Evolutionary conservation across 2,113 vertebrate species (phyloP).

Genomic region (Pyrgilauda ruficollis): DNA sequence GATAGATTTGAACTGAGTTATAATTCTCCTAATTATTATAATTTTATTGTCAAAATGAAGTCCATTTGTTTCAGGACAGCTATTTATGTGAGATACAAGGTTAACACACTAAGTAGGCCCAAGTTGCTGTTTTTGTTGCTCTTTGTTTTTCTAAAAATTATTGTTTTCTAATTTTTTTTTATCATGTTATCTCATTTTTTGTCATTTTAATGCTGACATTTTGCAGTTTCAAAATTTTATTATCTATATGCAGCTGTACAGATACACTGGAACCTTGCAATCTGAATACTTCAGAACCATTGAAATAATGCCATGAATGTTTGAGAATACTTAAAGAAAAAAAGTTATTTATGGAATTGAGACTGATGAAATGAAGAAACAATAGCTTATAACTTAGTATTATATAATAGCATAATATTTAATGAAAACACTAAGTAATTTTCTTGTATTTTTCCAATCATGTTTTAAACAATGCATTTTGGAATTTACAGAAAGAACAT

Average conservation of each 20-base stretch:
- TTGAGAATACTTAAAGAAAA: not conserved
- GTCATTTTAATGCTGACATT: not conserved
- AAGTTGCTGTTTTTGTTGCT: accelerated
- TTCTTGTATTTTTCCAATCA: not conserved
- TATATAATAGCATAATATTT: not conserved
- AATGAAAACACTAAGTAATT: not conserved
- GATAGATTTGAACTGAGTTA: not conserved
- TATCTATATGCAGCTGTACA: not conserved
- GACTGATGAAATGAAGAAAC: not conserved
- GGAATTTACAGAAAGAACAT: not conserved
- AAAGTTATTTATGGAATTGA: not conserved
- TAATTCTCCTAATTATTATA: not conserved
- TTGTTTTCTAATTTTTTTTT: not conserved
- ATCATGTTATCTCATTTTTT: not conserved
- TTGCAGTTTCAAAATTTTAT: not conserved
- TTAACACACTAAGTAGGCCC: not conserved
- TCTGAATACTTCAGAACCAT: not conserved
- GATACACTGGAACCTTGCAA: not conserved
- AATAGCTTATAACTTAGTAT: not conserved
- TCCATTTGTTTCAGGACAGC: not conserved
- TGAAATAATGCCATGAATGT: not conserved
- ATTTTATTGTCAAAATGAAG: not conserved
- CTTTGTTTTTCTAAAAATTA: not conserved
- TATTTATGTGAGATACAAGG: not conserved
- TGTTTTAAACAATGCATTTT: not conserved